Evolutionary conservation across 1,140 invertebrate genomes (phyloP), one percentile per base, ranked within the genome.

Genomic region (Bombyx mori): DNA sequence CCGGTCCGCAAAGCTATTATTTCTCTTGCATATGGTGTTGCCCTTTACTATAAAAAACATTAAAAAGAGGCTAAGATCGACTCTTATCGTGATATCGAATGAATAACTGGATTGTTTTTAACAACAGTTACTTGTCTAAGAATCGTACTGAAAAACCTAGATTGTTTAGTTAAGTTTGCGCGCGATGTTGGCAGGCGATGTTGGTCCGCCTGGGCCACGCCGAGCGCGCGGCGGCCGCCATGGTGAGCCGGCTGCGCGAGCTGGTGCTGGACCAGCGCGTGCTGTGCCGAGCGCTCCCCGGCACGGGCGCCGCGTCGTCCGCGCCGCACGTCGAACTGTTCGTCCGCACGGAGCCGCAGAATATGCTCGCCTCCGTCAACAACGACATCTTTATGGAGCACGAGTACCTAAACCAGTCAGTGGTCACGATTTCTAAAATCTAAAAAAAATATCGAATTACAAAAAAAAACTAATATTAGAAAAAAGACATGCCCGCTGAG

Each of bases 361-460:
- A 90, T 58, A 85, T 89, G 22, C 77, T 93, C 56, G 89, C 89
- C 48, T 92, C 90, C 45, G 89, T 93, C 54, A 92, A 92, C 77
- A 88, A 89, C 57, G 89, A 89, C 42, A 81, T 92, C 8, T 70
- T 75, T 46, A 71, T 90, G 54, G 89, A 92, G 65, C 81, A 79
- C 70, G 83, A 86, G 18, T 73, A 68, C 49, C 54, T 81, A 52
- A 67, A 77, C 22, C 61, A 61, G 79, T 82, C 42, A 71, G 77
- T 70, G 44, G 26, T 35, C 26, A 1, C 8, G 22, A 51, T 0
- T 12, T 51, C 44, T 52, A 44, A 62, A 18, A 18, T 18, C n/a
- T n/a, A n/a, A n/a, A n/a, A n/a, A n/a, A n/a, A n/a, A n/a, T n/a
- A n/a, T n/a, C n/a, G n/a, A n/a, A n/a, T n/a, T n/a, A n/a, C n/a